phyloP scores from a whole-genome alignment of 2,797 vertebrate species.

The Trachops cirrhosus region DNA sequence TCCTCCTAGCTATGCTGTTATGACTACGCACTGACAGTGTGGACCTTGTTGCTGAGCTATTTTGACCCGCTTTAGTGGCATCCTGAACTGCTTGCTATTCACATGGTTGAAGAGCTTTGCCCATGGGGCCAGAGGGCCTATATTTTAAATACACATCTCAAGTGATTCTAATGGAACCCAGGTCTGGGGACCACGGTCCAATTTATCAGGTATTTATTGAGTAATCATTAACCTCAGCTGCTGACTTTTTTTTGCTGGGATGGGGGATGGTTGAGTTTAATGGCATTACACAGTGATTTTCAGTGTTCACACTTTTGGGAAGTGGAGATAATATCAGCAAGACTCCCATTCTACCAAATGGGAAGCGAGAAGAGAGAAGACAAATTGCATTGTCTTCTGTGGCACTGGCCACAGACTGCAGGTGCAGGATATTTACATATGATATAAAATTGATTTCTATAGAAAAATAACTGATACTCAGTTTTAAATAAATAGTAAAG shows the following conservation, averaged over 20 bases:
- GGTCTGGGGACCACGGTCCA: background rate
- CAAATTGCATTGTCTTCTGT: no score
- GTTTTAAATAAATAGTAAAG: background rate
- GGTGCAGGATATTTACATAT: background rate
- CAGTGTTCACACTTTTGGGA: background rate
- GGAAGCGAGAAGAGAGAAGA: background rate
- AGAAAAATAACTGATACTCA: background rate
- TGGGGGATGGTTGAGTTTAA: rapidly evolving
- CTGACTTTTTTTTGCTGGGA: background rate
- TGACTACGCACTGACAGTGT: background rate
- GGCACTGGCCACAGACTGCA: background rate
- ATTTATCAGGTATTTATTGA: background rate
- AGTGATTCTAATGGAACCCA: background rate
- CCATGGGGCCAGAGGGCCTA: background rate
- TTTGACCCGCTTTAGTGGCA: background rate
- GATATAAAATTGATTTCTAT: background rate
- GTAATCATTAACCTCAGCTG: background rate
- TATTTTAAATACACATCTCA: background rate
- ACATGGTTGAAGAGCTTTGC: background rate
- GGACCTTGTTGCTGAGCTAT: background rate
- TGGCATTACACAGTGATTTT: background rate
- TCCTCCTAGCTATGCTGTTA: background rate
- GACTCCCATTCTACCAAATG: background rate
- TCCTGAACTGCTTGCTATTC: background rate
- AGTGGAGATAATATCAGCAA: slow-evolving; percentile 12